phyloP scores from a whole-genome alignment of 2,113 vertebrate genomes.

The Ailuropoda melanoleuca region DNA sequence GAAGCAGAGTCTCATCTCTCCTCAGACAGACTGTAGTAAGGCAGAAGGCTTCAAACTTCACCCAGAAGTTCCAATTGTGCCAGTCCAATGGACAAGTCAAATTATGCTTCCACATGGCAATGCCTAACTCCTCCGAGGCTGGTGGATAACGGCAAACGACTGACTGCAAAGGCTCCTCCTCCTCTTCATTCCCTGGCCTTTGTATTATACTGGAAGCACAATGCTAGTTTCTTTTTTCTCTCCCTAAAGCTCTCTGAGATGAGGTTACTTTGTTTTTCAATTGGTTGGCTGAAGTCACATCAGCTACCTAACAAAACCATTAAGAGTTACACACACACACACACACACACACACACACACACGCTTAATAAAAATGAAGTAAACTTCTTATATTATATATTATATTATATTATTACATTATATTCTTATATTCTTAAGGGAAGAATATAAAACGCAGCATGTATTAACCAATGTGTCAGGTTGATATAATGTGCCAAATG shows the following conservation, averaged over 20 bases:
- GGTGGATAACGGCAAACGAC: neutral
- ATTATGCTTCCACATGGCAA: neutral
- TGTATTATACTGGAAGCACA: neutral
- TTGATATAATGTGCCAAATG: constrained; percentile 11
- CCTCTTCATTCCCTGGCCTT: neutral
- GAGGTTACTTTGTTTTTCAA: neutral
- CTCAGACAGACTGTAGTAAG: neutral
- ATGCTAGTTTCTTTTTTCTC: neutral
- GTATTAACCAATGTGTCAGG: constrained; percentile 22
- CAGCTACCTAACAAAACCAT: constrained; percentile 18
- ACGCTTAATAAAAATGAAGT: neutral
- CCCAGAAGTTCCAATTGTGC: neutral
- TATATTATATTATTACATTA: neutral
- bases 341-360: neutral
- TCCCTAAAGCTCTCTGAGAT: neutral
- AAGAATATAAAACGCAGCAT: neutral
- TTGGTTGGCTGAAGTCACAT: constrained; percentile 14
- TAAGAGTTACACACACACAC: neutral
- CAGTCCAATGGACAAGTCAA: neutral
- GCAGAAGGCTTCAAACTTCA: neutral
- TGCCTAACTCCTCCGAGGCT: too few relatives aligned
- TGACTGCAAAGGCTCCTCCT: rapidly evolving
- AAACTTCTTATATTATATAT: neutral
- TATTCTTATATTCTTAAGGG: neutral
- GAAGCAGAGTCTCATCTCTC: neutral